Evolutionary conservation across 2,113 vertebrate genomes (phyloP).

Genomic region (Cisticola juncidis): DNA sequence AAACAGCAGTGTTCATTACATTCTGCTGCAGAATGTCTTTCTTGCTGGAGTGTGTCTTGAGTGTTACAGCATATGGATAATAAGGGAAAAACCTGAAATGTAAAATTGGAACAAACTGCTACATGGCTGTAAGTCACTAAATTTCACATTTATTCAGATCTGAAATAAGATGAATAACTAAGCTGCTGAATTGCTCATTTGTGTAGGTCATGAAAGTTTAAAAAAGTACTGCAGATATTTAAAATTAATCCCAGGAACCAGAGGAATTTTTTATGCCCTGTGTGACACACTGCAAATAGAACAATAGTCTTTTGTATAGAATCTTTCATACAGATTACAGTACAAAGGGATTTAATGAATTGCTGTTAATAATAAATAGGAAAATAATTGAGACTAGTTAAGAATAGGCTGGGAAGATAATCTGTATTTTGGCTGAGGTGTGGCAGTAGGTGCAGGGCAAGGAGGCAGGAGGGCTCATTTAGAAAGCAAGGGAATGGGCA

Average conservation of each 20-base stretch:
- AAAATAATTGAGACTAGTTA: background rate
- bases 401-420: background rate
- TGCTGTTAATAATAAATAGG: conserved; percentile 1
- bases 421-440: background rate
- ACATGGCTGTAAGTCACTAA: conserved; percentile 15
- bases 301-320: background rate
- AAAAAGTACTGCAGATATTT: conserved; percentile 21
- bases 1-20: conserved; percentile 26
- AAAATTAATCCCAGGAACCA: conserved; percentile 24
- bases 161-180: conserved; percentile 31
- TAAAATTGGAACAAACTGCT: conserved; percentile 39
- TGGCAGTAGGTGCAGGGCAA: background rate
- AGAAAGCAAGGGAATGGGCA: background rate
- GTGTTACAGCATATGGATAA: background rate
- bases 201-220: conserved; percentile 32
- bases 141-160: conserved; percentile 1
- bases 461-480: background rate
- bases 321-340: background rate
- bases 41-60: conserved; percentile 33
- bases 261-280: background rate
- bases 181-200: conserved; percentile 26
- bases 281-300: background rate
- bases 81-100: conserved; percentile 18
- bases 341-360: background rate
- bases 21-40: conserved; percentile 33